Percentiles rank a stretch among this genome's conserved stretches.
Evolutionary conservation across 1,140 invertebrate genomes (phyloP).

Genomic region (Cotesia glomerata): DNA sequence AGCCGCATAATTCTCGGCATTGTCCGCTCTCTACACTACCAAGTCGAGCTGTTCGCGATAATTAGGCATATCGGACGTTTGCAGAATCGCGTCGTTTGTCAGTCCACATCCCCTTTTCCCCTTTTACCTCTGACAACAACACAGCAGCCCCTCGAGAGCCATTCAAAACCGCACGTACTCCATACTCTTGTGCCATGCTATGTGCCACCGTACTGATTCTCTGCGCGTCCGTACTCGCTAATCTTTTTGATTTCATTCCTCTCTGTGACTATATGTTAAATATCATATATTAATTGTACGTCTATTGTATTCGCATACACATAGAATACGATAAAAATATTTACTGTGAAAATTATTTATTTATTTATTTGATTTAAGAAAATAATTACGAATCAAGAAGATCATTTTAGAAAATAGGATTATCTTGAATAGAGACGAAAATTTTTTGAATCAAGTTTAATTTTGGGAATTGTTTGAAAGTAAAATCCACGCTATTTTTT

Average conservation of each 20-base stretch:
- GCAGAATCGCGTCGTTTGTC: slow-evolving; percentile 5
- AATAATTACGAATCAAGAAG: no score
- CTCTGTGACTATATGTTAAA: no score
- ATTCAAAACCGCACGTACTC: not conserved
- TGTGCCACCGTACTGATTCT: not conserved
- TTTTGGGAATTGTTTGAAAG: no score
- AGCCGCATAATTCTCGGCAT: not conserved
- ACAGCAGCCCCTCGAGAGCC: not conserved
- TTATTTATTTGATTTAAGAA: no score
- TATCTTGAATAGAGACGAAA: no score
- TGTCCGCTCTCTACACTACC: not conserved
- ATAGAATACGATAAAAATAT: no score
- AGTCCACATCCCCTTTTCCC: not conserved
- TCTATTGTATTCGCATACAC: no score
- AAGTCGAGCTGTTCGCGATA: not conserved
- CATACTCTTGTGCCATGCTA: not conserved
- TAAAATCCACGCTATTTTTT: no score
- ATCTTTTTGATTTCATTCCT: not conserved
- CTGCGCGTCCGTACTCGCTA: not conserved
- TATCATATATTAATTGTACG: no score
- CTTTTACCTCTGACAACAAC: not conserved
- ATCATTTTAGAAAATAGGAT: no score
- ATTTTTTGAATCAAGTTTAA: no score
- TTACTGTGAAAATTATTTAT: no score
- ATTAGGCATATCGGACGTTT: not conserved